Conservation (phyloP, 2,888 invertebrate genomes). For the Hydroisotoma schaefferi region DNA sequence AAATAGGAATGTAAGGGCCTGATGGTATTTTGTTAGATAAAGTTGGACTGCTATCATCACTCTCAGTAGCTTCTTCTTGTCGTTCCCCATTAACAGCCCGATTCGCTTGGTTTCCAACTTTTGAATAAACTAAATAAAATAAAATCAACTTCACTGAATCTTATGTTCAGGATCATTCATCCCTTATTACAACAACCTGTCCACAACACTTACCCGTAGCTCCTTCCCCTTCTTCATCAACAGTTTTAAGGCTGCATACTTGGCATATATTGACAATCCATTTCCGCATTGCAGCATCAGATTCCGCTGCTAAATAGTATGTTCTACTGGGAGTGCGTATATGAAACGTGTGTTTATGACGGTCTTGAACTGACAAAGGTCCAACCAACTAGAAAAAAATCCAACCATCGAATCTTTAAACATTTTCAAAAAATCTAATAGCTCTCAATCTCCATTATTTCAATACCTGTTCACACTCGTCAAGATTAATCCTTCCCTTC, state of each 20-base stretch:
- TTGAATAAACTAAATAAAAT: conserved; percentile 26
- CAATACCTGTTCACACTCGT: conserved; percentile 90
- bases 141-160: conserved; percentile 1
- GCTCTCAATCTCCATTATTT: conserved; percentile 69
- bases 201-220: conserved; percentile 21
- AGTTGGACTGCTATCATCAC: conserved; percentile 47
- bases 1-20: conserved; percentile 86
- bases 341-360: conserved; percentile 81
- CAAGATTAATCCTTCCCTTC: conserved; percentile 87
- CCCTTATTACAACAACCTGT: background rate
- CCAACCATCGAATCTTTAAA: conserved; percentile 7
- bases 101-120: conserved; percentile 33
- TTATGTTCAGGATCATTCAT: background rate
- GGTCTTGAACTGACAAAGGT: conserved; percentile 41
- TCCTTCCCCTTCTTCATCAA: conserved; percentile 39
- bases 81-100: conserved; percentile 20
- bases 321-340: conserved; percentile 82
- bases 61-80: conserved; percentile 31
- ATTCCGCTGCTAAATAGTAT: conserved; percentile 89
- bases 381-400: conserved; percentile 21
- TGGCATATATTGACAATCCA: conserved; percentile 94
- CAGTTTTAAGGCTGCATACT: conserved; percentile 46
- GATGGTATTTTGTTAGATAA: conserved; percentile 54
- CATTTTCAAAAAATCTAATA: background rate
- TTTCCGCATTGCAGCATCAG: conserved; percentile 85